These are phyloP conservation scores for Drosophila putrida DNA, from an alignment of 2,888 invertebrate species.

Conservation along the genomic window DNA sequence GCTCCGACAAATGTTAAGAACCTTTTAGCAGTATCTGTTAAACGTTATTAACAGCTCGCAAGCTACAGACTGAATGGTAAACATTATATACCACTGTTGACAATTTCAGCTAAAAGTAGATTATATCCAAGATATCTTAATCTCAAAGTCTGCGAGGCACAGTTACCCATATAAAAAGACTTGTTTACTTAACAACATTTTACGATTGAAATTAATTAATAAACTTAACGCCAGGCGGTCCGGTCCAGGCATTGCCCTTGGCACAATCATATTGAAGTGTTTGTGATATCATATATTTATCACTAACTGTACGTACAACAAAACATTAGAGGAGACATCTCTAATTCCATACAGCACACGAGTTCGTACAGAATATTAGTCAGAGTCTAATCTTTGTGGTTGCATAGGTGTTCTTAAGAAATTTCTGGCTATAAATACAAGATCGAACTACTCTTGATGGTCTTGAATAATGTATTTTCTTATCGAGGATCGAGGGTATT, in stretches of 20 bases:
- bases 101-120: constrained; percentile 8
- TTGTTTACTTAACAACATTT: constrained; percentile 49
- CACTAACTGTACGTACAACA: not conserved
- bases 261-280: constrained; percentile 13
- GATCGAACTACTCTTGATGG: not conserved
- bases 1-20: not conserved
- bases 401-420: not conserved
- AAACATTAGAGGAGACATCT: not conserved
- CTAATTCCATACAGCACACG: not conserved
- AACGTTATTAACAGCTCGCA: not conserved
- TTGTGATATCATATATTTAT: constrained; percentile 16
- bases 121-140: constrained; percentile 2
- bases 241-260: constrained; percentile 10
- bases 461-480: not conserved
- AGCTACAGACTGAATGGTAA: not conserved
- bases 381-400: not conserved
- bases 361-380: not conserved
- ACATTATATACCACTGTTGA: not conserved
- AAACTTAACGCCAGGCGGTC: constrained; percentile 32
- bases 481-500: constrained; percentile 5
- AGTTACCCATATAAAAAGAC: constrained; percentile 1
- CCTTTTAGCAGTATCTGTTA: not conserved
- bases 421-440: not conserved
- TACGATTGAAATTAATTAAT: constrained; percentile 61
- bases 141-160: constrained; percentile 6